phyloP scores from a whole-genome alignment of 2,888 invertebrate species.

The Baronia brevicornis region DNA sequence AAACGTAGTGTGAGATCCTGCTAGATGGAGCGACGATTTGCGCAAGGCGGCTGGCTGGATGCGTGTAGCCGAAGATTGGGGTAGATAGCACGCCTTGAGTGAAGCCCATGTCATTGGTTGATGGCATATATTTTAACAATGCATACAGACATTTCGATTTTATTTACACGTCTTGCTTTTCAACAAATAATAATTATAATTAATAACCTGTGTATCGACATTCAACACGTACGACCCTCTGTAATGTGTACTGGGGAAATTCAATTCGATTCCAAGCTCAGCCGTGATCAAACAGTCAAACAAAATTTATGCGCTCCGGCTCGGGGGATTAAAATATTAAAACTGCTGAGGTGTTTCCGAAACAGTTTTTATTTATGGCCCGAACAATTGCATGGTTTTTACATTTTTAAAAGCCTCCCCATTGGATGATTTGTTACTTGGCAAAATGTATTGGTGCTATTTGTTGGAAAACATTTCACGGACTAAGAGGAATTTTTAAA shows the following conservation, averaged over 20 bases:
- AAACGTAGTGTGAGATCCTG: no score
- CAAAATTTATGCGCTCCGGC: slow-evolving; percentile 49
- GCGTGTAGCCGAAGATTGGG: no score
- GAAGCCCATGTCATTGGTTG: no score
- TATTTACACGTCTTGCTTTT: no score
- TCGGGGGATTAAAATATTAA: slow-evolving; percentile 60
- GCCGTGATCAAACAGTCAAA: slow-evolving; percentile 46
- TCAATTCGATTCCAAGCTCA: slow-evolving; percentile 27
- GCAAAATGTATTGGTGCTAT: slow-evolving; percentile 38
- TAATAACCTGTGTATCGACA: no score
- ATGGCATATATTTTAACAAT: no score
- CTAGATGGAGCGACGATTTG: no score
- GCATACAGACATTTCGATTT: no score
- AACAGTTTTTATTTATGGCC: slow-evolving; percentile 58
- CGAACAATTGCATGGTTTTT: slow-evolving; percentile 47
- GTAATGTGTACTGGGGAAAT: slow-evolving; percentile 16
- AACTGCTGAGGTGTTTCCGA: slow-evolving; percentile 62
- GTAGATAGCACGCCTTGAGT: no score
- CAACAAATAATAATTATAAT: no score
- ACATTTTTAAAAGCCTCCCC: slow-evolving; percentile 38
- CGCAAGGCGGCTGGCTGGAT: no score
- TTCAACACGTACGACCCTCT: slow-evolving; percentile 4
- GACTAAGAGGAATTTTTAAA: slow-evolving; percentile 23
- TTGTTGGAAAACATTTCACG: slow-evolving; percentile 21
- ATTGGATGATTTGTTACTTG: slow-evolving; percentile 46